Conservation (phyloP, 1,140 invertebrate species). For the Leptinotarsa defecta region DNA sequence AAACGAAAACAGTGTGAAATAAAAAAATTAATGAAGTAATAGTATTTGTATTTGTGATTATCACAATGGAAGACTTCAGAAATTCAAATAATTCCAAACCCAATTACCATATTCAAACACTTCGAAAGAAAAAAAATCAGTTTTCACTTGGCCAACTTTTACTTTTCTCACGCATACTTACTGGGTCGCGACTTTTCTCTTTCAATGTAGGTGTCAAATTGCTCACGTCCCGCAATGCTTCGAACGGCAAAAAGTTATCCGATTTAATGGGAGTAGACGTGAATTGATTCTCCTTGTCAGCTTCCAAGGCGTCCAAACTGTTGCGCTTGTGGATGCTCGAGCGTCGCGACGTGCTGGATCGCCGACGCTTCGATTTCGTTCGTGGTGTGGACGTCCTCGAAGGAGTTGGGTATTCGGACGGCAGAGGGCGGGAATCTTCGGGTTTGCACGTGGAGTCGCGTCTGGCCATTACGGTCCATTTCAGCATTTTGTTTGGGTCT, state of each 20-base stretch:
- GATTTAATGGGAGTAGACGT: constrained; percentile 54
- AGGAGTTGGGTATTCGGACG: constrained; percentile 31
- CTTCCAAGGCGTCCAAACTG: constrained; percentile 41
- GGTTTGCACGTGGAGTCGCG: constrained; percentile 32
- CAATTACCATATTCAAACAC: no score
- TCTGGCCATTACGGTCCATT: constrained; percentile 51
- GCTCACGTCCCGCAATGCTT: constrained; percentile 52
- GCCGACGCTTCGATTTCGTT: constrained; percentile 42
- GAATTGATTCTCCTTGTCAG: constrained; percentile 54
- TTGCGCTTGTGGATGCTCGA: constrained; percentile 39
- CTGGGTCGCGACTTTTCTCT: constrained; percentile 4
- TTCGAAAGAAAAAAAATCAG: neutral
- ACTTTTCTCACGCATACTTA: neutral
- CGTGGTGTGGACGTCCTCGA: constrained; percentile 33
- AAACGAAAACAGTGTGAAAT: no score
- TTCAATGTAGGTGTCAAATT: constrained; percentile 49
- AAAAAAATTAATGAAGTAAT: no score
- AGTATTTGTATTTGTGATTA: no score
- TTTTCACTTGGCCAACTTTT: neutral
- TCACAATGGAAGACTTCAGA: no score
- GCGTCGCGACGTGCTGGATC: constrained; percentile 35
- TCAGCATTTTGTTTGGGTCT: constrained; percentile 46
- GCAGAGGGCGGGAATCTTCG: constrained; percentile 31
- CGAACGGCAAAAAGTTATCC: constrained; percentile 39
- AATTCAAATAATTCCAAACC: no score